phyloP scores from a whole-genome alignment of 2,797 vertebrate species.

The Oreochromis mossambicus region DNA sequence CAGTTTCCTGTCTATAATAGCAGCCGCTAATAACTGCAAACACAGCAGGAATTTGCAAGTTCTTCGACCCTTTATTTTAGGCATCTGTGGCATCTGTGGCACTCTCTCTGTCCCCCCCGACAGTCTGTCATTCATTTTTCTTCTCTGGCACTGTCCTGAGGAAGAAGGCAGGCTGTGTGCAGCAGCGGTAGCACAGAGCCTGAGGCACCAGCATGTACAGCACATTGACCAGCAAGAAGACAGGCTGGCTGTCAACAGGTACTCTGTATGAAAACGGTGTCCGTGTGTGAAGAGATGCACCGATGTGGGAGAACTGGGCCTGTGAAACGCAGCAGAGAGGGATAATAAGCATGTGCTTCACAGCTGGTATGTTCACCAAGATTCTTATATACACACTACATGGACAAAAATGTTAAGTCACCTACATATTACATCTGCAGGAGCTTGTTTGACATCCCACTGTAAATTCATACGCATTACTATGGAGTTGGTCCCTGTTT shows the following conservation, averaged over 20 bases:
- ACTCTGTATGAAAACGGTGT: constrained; percentile 92
- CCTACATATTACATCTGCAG: background rate
- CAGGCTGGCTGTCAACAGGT: constrained; percentile 78
- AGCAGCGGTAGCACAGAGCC: constrained; percentile 86
- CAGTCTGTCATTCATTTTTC: constrained; percentile 57
- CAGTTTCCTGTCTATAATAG: background rate
- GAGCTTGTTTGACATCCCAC: background rate
- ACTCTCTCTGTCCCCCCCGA: background rate
- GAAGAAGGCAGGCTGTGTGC: constrained; percentile 85
- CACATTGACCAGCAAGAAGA: constrained; percentile 85
- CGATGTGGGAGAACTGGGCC: constrained; percentile 93
- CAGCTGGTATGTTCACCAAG: background rate
- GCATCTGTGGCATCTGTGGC: background rate
- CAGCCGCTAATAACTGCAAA: constrained; percentile 1
- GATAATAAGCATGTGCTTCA: background rate
- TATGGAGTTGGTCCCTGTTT: background rate
- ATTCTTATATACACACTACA: background rate
- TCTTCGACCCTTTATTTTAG: background rate
- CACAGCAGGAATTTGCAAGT: background rate
- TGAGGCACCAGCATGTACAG: constrained; percentile 86
- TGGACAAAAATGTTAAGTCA: background rate
- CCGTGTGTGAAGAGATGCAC: constrained; percentile 91
- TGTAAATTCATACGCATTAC: background rate
- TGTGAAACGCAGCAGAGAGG: constrained; percentile 46
- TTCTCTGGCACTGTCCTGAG: constrained; percentile 74